A percentile compares a stretch with the other conserved stretches of the same genome.
Evolutionary conservation across 2,888 invertebrate species (phyloP).

Genomic region (Boloria euphrosyne): DNA sequence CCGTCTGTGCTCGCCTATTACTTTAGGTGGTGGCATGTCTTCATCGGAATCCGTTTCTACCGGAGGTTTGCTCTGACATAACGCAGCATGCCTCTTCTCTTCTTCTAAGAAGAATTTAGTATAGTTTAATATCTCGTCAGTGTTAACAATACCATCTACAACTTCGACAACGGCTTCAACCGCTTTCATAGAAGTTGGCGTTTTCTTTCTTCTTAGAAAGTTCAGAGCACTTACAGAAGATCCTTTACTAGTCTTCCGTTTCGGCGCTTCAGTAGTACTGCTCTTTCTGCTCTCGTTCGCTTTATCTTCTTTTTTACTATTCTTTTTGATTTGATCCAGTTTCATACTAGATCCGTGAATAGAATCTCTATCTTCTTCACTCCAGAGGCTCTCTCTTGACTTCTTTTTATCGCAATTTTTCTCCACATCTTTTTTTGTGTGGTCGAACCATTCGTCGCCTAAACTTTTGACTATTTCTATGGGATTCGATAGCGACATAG

Average conservation of each 20-base stretch:
- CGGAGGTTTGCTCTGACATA: conserved; percentile 52
- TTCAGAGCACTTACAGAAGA: conserved; percentile 73
- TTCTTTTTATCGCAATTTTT: conserved; percentile 72
- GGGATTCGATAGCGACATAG: conserved; percentile 77
- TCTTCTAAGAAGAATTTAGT: conserved; percentile 72
- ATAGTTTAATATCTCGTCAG: conserved; percentile 65
- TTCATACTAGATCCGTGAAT: conserved; percentile 67
- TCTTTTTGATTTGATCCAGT: conserved; percentile 66
- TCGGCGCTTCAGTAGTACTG: conserved; percentile 63
- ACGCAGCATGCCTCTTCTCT: conserved; percentile 63
- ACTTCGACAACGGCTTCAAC: conserved; percentile 71
- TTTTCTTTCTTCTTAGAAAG: conserved; percentile 71
- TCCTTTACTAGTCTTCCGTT: conserved; percentile 73
- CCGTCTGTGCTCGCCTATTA: conserved; percentile 66
- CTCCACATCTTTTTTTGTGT: conserved; percentile 65
- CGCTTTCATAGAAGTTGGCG: conserved; percentile 64
- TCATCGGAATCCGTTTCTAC: conserved; percentile 72
- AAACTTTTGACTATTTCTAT: conserved; percentile 73
- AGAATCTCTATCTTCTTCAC: conserved; percentile 75
- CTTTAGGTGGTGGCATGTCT: conserved; percentile 63
- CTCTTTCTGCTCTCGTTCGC: conserved; percentile 61
- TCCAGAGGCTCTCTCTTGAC: conserved; percentile 76
- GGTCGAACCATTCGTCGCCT: conserved; percentile 77
- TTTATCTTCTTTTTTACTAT: conserved; percentile 71
- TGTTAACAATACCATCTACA: conserved; percentile 54